These are phyloP conservation scores for Agriotes lineatus DNA, from an alignment of 2,888 invertebrate genomes.

Conservation along the genomic window DNA sequence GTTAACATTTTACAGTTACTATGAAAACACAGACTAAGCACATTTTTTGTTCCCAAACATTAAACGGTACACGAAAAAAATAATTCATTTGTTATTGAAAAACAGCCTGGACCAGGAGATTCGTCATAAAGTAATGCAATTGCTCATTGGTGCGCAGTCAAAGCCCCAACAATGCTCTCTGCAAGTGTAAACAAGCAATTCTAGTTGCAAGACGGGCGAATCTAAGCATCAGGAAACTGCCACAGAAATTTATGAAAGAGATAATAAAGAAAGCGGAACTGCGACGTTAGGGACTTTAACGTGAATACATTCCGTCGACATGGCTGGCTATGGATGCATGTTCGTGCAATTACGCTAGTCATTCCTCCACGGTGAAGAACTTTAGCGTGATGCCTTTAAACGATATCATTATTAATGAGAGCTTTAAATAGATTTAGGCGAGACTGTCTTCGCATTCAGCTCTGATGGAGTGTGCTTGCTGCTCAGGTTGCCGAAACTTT, in stretches of 20 bases:
- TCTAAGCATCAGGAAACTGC: background rate
- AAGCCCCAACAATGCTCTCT: background rate
- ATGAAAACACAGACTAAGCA: too few relatives aligned
- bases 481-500: too few relatives aligned
- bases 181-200: constrained; percentile 8
- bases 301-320: constrained; percentile 2
- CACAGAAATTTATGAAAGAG: constrained; percentile 7
- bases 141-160: background rate
- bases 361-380: background rate
- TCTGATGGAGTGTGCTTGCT: too few relatives aligned
- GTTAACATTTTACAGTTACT: too few relatives aligned
- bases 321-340: background rate
- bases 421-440: too few relatives aligned
- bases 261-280: background rate
- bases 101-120: background rate
- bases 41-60: background rate
- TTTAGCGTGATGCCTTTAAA: too few relatives aligned
- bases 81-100: background rate
- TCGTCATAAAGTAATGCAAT: background rate
- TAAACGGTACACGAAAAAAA: background rate
- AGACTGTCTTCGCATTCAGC: too few relatives aligned
- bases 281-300: background rate
- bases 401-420: too few relatives aligned
- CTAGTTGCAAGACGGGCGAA: background rate
- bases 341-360: background rate